Evolutionary conservation across 2,888 invertebrate genomes (phyloP), one percentile per base, ranked within the genome.

Genomic region (Aporophyla lueneburgensis): DNA sequence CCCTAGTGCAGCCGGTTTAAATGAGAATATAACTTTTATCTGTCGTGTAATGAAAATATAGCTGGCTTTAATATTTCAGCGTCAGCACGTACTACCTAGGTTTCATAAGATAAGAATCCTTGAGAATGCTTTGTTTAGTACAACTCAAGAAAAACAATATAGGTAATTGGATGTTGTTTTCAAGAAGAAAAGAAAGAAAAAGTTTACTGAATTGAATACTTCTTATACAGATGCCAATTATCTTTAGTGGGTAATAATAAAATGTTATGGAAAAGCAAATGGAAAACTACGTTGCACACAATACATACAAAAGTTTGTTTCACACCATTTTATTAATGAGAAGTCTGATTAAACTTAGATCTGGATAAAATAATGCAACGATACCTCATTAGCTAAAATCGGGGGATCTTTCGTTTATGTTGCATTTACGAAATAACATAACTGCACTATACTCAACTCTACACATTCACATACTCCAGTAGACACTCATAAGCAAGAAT

Each of bases 11-110:
- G n/a, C 24, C 27, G 43, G 49, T 19, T 72, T 14, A 51, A 79
- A 61, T 51, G 40, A 53, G 19, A 59, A 71, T n/a, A 49, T 43
- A 62, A 78, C 16, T 66, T 51, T 66, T 51, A 79, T 78, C 66
- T 54, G 56, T 58, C n/a, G 54, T 43, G 49, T 66, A 53, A 68
- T 77, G 43, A 79, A 78, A 56, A 63, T 62, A 62, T 51, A 16
- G 54, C 73, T 62, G 51, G 33, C 43, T 58, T 58, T 56, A 49
- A 65, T 70, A 33, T 65, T 65, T 70, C 9, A 51, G 21, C 27
- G 27, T 33, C 19, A 62, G 21, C 43, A 54, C 27, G 49, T 67
- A 61, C 58, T 61, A 53, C 16, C 40, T 76, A 27, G 16, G 10
- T 46, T 53, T 51, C 24, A 70, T 58, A 70, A 46, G 33, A 19